Evolutionary conservation across 2,888 invertebrate species (phyloP), one percentile per base, ranked within the genome.

Genomic region (Hydrotaea diabolus): DNA sequence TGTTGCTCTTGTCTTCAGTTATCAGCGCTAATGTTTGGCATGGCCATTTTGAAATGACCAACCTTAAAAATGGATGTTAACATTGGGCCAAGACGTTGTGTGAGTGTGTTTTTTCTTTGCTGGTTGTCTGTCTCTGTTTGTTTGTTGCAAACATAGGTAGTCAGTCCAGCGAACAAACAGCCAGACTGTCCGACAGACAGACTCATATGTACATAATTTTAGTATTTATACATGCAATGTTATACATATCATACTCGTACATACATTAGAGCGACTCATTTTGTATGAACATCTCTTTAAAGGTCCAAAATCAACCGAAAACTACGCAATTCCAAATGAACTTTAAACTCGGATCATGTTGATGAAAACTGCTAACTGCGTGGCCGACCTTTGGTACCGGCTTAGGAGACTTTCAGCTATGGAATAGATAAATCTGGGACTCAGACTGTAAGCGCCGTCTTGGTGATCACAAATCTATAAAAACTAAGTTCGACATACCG

Each of bases 181-280:
- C 79, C 87, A 88, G 81, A 87, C 81, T 77, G 62, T 11, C 39
- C 3, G 57, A 31, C 21, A 1, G 39, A 39, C 39, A 1, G 39
- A 39, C 39, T 46, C n/a, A 69, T 31, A 55, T 57, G 31, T 31
- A 31, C 31, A 31, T 7, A 31, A 31, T 31, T 31, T 31, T 7
- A 7, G 31, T 31, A 31, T 31, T 31, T 31, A 31, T 31, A 31
- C 7, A 71, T 7, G 64, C 66, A 62, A 73, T 57, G 17, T 59
- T 59, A 64, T 64, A 73, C 39, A 55, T 21, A 49, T 73, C 53
- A 79, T 17, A 59, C n/a, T 13, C 1, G 3, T 49, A 46, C n/a
- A 36, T 36, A 36, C 36, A 36, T 36, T 36, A 36, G 3, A 8
- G 8, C 36, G 36, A 36, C 36, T 5, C 36, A 36, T 36, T 36